Evolutionary conservation across 2,888 invertebrate species (phyloP), one percentile per base, ranked within the genome.

Genomic region (Neria commutata): DNA sequence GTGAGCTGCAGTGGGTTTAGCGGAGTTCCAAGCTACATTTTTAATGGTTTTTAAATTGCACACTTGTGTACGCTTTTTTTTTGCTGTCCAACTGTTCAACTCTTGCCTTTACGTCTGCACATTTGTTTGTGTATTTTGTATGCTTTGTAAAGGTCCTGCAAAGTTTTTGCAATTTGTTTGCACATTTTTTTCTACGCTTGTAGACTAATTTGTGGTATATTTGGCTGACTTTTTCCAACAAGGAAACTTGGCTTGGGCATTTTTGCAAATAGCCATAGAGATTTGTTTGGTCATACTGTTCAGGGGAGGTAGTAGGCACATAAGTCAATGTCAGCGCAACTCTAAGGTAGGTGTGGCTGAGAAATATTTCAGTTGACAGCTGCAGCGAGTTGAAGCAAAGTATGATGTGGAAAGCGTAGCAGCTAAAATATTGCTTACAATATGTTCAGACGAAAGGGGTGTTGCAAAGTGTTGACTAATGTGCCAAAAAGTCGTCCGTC

Each of bases 201-300:
- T 37, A 34, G 34, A 50, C 50, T 34, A 50, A 50, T 50, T 50
- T 50, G 50, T 50, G 50, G 50, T 21, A 33, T 33, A 34, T 50
- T 17, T 6, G 16, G 17, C 21, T 42, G 4, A 11, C 11, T 6
- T 11, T 11, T 6, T 11, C 11, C 6, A 29, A 11, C 6, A 11
- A 29, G 29, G 11, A 29, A 29, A 29, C 11, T 6, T 29, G 29
- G 29, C 11, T n/a, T n/a, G n/a, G n/a, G n/a, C n/a, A n/a, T n/a
- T n/a, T n/a, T n/a, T n/a, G n/a, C n/a, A n/a, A n/a, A n/a, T n/a
- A n/a, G n/a, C n/a, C n/a, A n/a, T n/a, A n/a, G n/a, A 29, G 29
- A 29, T 29, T 29, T 29, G 29, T 29, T 29, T 29, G 29, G 11
- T 8, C 6, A 29, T 6, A 8, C 11, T 29, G 6, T 11, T 11